A percentile compares a stretch with the other conserved stretches of the same genome.
Evolutionary conservation across 2,888 invertebrate genomes (phyloP).

Genomic region (Synergus japonicus): DNA sequence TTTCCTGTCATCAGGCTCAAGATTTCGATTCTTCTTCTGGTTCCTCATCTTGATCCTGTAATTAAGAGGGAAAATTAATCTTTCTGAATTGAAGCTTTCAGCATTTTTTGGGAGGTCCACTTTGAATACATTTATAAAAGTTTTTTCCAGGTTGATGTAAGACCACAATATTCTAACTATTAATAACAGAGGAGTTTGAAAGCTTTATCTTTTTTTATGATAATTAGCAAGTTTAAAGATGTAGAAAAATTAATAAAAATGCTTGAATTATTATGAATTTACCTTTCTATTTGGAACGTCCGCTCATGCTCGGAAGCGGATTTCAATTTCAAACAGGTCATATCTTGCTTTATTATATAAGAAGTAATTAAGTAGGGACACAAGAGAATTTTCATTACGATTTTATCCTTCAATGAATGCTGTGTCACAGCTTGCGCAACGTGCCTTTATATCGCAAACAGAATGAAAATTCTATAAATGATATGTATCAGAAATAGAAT

Average conservation of each 20-base stretch:
- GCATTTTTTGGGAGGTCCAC: not conserved
- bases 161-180: not conserved
- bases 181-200: no score
- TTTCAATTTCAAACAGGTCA: not conserved
- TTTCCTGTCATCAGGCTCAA: slow-evolving; percentile 48
- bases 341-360: not conserved
- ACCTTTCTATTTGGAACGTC: not conserved
- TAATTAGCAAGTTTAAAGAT: no score
- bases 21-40: not conserved
- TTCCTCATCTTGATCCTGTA: slow-evolving; percentile 18
- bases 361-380: not conserved
- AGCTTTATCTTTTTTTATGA: no score
- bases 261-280: not conserved
- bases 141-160: slow-evolving; percentile 28
- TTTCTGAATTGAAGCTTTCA: not conserved
- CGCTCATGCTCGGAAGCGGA: not conserved
- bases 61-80: not conserved
- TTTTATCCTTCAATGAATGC: not conserved
- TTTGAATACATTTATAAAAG: not conserved
- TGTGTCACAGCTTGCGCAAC: slow-evolving; percentile 9
- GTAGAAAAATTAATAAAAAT: not conserved
- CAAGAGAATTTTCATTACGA: not conserved
- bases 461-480: not conserved
- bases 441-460: not conserved
- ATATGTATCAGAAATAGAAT: no score